Percentiles rank a stretch among this genome's conserved stretches.
phyloP scores from a whole-genome alignment of 2,113 vertebrate genomes.

The Prionailurus bengalensis region DNA sequence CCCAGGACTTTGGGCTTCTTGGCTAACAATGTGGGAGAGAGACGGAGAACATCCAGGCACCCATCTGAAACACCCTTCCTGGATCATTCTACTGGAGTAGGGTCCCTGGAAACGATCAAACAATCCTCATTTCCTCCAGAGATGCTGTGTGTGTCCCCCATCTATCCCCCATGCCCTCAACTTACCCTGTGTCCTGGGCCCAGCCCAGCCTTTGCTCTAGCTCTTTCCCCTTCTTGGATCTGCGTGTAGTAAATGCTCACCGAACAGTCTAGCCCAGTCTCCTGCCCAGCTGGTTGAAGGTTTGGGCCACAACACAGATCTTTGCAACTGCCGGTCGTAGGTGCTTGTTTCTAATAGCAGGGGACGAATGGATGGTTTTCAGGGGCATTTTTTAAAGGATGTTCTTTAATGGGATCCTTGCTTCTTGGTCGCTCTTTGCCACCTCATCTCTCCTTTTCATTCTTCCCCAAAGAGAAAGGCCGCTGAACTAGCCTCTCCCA shows the following conservation, averaged over 20 bases:
- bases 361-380: background rate
- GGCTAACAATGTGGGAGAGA: background rate
- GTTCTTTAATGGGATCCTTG: conserved; percentile 38
- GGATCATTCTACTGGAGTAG: background rate
- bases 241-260: background rate
- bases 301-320: background rate
- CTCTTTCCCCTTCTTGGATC: background rate
- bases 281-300: background rate
- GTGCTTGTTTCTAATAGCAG: background rate
- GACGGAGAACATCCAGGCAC: fast-evolving
- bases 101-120: background rate
- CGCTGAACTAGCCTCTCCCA: background rate
- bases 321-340: background rate
- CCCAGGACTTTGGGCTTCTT: background rate
- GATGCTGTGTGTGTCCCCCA: background rate
- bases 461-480: background rate
- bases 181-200: too few species aligned
- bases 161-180: background rate
- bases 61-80: background rate
- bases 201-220: background rate
- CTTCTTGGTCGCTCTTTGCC: background rate
- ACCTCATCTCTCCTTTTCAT: fast-evolving
- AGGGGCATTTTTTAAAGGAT: background rate
- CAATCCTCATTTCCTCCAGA: background rate
- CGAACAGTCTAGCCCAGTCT: fast-evolving